These are phyloP conservation scores for Drosophila niveifrons DNA, from an alignment of 2,888 invertebrate genomes.

Conservation along the genomic window DNA sequence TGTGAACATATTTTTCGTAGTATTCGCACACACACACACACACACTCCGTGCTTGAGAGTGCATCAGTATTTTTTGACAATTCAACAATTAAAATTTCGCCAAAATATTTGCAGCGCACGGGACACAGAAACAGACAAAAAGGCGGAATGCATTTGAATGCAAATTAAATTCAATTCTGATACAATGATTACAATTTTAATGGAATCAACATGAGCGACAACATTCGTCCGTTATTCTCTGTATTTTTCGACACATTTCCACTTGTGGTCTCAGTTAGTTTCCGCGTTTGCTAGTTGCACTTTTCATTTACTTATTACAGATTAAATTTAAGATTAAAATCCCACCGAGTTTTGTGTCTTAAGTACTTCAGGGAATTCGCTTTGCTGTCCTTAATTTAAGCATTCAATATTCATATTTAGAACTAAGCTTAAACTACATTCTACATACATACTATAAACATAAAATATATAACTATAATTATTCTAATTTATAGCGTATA, in stretches of 20 bases:
- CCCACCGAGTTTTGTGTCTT: too few relatives aligned
- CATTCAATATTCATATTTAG: neutral
- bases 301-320: neutral
- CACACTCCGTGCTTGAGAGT: neutral
- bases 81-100: conserved; percentile 53
- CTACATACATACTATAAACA: neutral
- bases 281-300: neutral
- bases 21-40: conserved; percentile 24
- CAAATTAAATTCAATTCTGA: conserved; percentile 29
- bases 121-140: neutral
- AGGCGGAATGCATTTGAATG: conserved; percentile 9
- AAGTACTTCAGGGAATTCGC: too few relatives aligned
- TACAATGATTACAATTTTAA: conserved; percentile 15
- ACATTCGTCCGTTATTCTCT: neutral
- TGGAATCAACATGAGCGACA: neutral
- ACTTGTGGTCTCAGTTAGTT: neutral
- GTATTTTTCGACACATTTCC: neutral
- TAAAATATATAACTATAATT: conserved; percentile 8
- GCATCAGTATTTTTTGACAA: conserved; percentile 46
- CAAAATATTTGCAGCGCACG: conserved; percentile 17
- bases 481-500: conserved; percentile 33
- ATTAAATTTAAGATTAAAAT: too few relatives aligned
- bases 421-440: conserved; percentile 15
- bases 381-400: too few relatives aligned
- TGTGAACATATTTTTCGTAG: conserved; percentile 31